These are phyloP conservation scores for Coreius guichenoti DNA, from an alignment of 2,797 vertebrate species.

Conservation along the genomic window DNA sequence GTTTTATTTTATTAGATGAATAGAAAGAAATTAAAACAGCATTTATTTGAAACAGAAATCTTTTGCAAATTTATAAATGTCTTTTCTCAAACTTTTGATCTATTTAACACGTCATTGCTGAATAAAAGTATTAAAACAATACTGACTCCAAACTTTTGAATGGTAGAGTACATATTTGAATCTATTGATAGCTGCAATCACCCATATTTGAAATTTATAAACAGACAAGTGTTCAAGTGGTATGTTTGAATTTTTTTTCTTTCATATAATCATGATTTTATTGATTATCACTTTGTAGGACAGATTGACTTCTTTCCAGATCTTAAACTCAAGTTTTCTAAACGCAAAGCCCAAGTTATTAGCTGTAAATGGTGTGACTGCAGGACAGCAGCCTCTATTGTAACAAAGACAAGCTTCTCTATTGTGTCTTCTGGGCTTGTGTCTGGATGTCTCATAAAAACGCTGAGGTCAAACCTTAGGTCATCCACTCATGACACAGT, in stretches of 20 bases:
- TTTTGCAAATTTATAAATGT: not conserved
- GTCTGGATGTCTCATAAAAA: conserved; percentile 28
- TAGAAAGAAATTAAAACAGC: not conserved
- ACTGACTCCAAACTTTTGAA: not conserved
- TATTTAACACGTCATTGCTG: not conserved
- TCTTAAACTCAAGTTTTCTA: not conserved
- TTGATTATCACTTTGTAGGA: not conserved
- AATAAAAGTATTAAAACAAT: not conserved
- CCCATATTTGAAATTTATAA: not conserved
- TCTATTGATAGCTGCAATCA: not conserved
- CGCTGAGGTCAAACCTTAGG: conserved; percentile 16
- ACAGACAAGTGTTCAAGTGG: not conserved
- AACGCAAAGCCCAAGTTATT: not conserved
- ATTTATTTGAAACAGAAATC: not conserved
- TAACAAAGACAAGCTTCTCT: conserved; percentile 27
- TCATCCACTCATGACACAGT: conserved; percentile 37
- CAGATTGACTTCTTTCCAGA: not conserved
- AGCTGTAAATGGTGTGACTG: conserved; percentile 3
- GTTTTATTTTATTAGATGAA: not conserved
- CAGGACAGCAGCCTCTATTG: conserved; percentile 12
- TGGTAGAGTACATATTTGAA: not conserved
- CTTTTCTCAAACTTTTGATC: not conserved
- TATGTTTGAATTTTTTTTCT: not conserved
- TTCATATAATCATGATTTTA: not conserved
- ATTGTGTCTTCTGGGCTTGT: conserved; percentile 21